Base-by-base conservation (phyloP, 2,888 invertebrate genomes). In the Orchestes rusci region DNA sequence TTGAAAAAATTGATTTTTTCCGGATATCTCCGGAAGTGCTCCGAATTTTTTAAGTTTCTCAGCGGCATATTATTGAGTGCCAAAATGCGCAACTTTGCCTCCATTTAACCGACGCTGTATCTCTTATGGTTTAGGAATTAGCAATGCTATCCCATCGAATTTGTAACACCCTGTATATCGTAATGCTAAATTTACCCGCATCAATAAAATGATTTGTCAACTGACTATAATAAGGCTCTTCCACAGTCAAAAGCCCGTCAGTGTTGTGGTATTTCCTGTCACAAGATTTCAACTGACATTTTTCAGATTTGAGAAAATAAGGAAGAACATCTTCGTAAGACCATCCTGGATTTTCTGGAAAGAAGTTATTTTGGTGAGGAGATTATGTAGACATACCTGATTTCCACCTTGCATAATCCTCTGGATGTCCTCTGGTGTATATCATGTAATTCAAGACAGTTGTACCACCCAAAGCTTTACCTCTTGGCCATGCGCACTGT, bases 391-490 rank as follows among this genome's bases (percentile, higher is more conserved):
- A 27, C 27, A 4, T 34, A 39, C 39, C 69, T 0, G 75, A 71
- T 20, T 84, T 86, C 94, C 94, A 95, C 38, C 82, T 75, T 64
- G 92, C 87, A 63, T 79, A 95, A 65, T 94, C 93, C 1, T 83
- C 72, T 34, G 78, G 75, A 66, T 92, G 91, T 1, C 94, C 94
- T 46, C 94, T 73, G 31, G 92, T 82, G 66, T 94, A 93, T 1
- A 92, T 76, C 92, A 93, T 92, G 23, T 88, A 88, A 62, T 92
- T 92, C 1, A 92, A 70, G 1, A 90, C 88, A 27, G 87, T 87
- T 3, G 85, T 86, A 0, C 93, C 93, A 0, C 91, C 51, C 1
- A 80, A 59, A 0, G 73, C 70, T 60, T 72, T 77, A 15, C 79
- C 79, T 4, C 76, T 66, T 1, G 79, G 78, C 71, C 72, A 74